Evolutionary conservation across 2,113 vertebrate genomes (phyloP), one percentile per base, ranked within the genome.

Genomic region (Tylochromis polylepis): DNA sequence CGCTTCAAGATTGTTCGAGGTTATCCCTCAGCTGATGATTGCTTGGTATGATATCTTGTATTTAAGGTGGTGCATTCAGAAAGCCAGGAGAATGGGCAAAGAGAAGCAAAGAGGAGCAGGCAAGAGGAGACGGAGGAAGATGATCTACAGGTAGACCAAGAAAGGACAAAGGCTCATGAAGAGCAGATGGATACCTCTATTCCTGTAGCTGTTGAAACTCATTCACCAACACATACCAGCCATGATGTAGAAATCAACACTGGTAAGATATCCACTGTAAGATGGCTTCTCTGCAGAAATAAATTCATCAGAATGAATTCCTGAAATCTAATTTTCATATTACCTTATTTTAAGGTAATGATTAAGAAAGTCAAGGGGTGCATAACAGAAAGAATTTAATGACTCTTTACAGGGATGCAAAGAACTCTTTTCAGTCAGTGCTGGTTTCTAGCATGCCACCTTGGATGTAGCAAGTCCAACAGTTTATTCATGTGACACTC

Each of bases 21-120:
- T 70, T 27, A 18, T 36, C 12, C 18, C 55, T n/a, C 15, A 10
- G 14, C 70, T 55, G 11, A 22, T 15, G 12, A 59, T 36, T 29
- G 4, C 9, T 29, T 15, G 34, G 41, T 18, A 15, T 14, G 22
- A 15, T 38, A 14, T 81, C 72, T 60, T 41, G 5, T 59, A 4
- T 38, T 80, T 11, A 43, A 98, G 97, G 96, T 97, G 72, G 97
- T 97, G 8, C 95, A 96, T 12, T 85, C 95, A 1, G 97, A 98
- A 82, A 96, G 94, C 51, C 97, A 97, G 85, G 98, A 97, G 92
- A 98, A 97, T 70, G 97, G 97, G 29, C 96, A 97, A 86, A 96
- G 97, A 36, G 95, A 96, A 70, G 89, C 95, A 11, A 97, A 95
- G 88, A 96, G 94, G 43, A 96, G 95, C 67, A 95, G 96, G 55